A percentile compares a stretch with the other conserved stretches of the same genome.
Evolutionary conservation across 2,113 vertebrate species (phyloP).

Genomic region (Misgurnus mizolepis): DNA sequence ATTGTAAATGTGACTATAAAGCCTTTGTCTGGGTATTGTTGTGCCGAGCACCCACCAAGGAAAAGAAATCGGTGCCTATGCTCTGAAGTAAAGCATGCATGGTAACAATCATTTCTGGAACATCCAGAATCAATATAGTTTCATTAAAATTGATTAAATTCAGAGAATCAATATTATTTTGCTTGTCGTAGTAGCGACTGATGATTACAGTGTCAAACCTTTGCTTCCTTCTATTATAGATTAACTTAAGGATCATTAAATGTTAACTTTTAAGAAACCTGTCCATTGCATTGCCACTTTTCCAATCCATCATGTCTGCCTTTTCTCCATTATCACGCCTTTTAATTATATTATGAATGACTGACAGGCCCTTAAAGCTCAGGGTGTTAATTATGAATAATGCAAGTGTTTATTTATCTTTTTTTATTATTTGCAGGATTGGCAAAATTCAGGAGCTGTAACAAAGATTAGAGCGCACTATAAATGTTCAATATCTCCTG

Average conservation of each 20-base stretch:
- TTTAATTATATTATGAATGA: constrained; percentile 44
- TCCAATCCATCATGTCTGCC: background rate
- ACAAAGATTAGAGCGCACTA: constrained; percentile 1
- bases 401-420: constrained; percentile 14
- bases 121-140: no score
- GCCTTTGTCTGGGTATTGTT: no score
- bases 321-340: constrained; percentile 14
- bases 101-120: no score
- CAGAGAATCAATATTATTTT: no score
- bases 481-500: background rate
- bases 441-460: constrained; percentile 2
- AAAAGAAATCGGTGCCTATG: no score
- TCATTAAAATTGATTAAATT: no score
- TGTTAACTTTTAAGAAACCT: constrained; percentile 1
- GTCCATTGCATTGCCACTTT: background rate
- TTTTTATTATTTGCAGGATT: background rate
- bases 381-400: background rate
- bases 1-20: no score
- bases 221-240: background rate
- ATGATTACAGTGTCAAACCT: no score
- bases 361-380: constrained; percentile 16
- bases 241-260: background rate
- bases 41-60: no score
- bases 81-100: no score
- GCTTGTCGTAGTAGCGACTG: no score